These are phyloP conservation scores for Psophia crepitans DNA, from an alignment of 2,113 vertebrate species.

Conservation along the genomic window DNA sequence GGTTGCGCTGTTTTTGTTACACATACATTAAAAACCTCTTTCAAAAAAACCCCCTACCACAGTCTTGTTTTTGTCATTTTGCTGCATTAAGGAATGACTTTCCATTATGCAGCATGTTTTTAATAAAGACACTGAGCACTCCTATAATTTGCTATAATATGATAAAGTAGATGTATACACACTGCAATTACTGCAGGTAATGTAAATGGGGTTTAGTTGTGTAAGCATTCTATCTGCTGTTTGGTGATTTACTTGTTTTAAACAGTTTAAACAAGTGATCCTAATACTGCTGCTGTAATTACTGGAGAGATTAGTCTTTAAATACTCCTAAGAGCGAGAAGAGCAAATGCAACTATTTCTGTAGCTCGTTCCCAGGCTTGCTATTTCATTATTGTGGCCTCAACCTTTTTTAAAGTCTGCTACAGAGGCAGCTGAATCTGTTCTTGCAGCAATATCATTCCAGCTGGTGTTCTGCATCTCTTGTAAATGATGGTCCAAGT, in stretches of 20 bases:
- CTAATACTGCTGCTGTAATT: background rate
- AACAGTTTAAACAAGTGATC: background rate
- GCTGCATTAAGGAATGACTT: background rate
- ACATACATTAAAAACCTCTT: background rate
- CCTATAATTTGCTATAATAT: fast-evolving
- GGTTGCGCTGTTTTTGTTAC: background rate
- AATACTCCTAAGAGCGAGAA: background rate
- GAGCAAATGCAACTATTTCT: background rate
- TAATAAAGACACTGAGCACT: background rate
- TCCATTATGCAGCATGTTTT: fast-evolving
- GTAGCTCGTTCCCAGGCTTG: background rate
- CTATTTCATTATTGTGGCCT: background rate
- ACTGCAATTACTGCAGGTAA: background rate
- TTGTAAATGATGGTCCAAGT: background rate
- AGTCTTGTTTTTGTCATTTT: background rate
- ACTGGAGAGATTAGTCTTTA: background rate
- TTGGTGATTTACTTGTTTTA: background rate
- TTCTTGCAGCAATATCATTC: background rate
- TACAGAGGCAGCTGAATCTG: no score
- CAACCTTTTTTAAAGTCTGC: background rate
- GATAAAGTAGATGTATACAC: background rate
- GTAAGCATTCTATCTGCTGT: background rate
- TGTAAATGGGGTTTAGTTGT: background rate
- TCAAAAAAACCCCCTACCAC: fast-evolving
- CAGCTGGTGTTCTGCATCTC: background rate